Percentiles rank a stretch among this genome's conserved stretches.
Conservation (phyloP, 2,888 invertebrate species). For the Pristionchus entomophagus region DNA sequence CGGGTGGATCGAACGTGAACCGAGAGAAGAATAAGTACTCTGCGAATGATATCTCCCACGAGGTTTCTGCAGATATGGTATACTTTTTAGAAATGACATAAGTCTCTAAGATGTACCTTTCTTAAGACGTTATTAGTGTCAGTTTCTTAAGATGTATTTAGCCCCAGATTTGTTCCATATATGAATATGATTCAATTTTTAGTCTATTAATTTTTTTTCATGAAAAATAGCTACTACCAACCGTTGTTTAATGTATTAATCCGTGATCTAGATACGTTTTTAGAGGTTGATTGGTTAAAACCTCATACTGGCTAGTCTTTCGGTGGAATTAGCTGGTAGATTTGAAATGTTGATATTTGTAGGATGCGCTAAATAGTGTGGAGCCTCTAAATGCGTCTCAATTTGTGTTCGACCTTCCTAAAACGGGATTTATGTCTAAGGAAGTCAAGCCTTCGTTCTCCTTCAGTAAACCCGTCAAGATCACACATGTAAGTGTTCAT, state of each 20-base stretch:
- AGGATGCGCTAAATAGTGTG: background rate
- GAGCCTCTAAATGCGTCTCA: background rate
- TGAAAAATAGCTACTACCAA: background rate
- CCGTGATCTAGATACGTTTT: too few species aligned
- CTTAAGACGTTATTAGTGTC: too few species aligned
- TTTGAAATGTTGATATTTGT: background rate
- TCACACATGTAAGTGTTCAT: background rate
- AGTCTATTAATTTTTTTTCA: background rate
- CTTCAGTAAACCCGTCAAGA: constrained; percentile 23
- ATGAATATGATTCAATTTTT: background rate
- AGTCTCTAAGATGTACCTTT: too few species aligned
- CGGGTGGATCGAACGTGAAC: constrained; percentile 37
- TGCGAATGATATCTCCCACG: background rate
- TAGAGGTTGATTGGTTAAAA: too few species aligned
- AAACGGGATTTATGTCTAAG: constrained; percentile 16
- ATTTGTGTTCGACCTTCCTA: constrained; percentile 25
- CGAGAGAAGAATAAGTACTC: constrained; percentile 2
- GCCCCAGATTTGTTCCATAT: too few species aligned
- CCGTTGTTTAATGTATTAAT: background rate
- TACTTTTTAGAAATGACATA: too few species aligned
- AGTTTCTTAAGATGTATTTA: too few species aligned
- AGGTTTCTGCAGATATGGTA: constrained; percentile 1
- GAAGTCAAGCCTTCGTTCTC: background rate
- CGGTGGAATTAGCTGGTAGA: background rate
- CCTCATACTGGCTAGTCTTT: too few species aligned